phyloP scores from a whole-genome alignment of 2,797 vertebrate genomes.

The Agapornis canus region DNA sequence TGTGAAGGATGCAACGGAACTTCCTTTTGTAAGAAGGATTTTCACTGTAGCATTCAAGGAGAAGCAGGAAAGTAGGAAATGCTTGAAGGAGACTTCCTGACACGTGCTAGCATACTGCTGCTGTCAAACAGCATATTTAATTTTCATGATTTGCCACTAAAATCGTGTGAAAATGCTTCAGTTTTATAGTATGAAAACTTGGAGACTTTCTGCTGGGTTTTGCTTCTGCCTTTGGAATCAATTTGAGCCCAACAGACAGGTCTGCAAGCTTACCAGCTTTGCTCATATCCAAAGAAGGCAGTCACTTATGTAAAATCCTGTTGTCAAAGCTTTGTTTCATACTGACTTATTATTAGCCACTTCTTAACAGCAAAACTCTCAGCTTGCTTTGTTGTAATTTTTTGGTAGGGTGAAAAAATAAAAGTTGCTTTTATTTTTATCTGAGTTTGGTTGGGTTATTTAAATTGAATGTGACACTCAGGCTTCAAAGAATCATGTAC shows the following conservation, averaged over 20 bases:
- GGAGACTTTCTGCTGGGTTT: neutral
- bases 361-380: neutral
- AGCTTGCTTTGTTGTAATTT: neutral
- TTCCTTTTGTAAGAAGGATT: neutral
- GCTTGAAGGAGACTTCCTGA: neutral
- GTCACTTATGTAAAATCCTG: neutral
- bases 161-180: neutral
- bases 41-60: neutral
- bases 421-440: conserved; percentile 16
- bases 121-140: neutral
- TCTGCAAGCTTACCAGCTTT: neutral
- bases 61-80: neutral
- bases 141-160: neutral
- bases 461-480: conserved; percentile 14
- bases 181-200: neutral
- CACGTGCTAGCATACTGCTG: neutral
- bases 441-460: neutral
- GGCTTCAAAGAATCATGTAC: conserved; percentile 35
- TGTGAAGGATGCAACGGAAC: neutral
- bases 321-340: neutral
- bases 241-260: neutral
- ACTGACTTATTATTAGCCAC: neutral
- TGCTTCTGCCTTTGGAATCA: neutral
- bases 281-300: neutral
- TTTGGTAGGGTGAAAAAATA: neutral